Base-by-base conservation (phyloP, 2,888 invertebrate genomes). In the Junonia oenone region DNA sequence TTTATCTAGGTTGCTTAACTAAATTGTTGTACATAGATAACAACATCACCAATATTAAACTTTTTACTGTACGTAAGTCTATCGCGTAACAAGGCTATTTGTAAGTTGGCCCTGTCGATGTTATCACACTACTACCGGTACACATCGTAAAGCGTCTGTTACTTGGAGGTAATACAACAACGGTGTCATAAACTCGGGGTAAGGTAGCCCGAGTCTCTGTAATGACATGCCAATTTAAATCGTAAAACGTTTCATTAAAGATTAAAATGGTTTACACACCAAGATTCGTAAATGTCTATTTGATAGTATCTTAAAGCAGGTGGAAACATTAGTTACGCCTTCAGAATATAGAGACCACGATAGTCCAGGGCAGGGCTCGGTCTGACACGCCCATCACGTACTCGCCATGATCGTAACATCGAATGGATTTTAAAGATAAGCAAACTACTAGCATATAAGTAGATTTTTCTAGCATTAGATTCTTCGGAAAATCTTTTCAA, bases 291-390 rank as follows among this genome's bases (percentile, higher is more conserved):
- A 52, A 50, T 48, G 26, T 40, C 40, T 53, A 49, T 61, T 49
- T 55, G 61, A 61, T 65, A 49, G 57, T 72, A 66, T 62, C 63
- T 62, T 63, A 66, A 66, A 68, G 67, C 61, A 56, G 64, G 68
- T 64, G 57, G 58, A 65, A 68, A 72, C 73, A 77, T 81, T 81
- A 78, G 82, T 83, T 82, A 81, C 74, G 72, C 47, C 74, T 70
- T 65, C 66, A 68, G 65, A 59, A 55, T 65, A 65, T 59, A 57
- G 61, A 55, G 61, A 43, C 38, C 27, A 40, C 49, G 56, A 57
- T 56, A 60, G 53, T 47, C 47, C 45, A 48, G 45, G 40, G 33
- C 47, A 51, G 59, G 63, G 66, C 58, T 61, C 55, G 63, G 62
- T 55, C 62, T 17, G 59, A 45, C 56, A 59, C 54, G 38, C 58